Percentiles rank a stretch among this genome's conserved stretches.
Evolutionary conservation across 2,113 vertebrate genomes (phyloP).

Genomic region (Cepphus grylle): DNA sequence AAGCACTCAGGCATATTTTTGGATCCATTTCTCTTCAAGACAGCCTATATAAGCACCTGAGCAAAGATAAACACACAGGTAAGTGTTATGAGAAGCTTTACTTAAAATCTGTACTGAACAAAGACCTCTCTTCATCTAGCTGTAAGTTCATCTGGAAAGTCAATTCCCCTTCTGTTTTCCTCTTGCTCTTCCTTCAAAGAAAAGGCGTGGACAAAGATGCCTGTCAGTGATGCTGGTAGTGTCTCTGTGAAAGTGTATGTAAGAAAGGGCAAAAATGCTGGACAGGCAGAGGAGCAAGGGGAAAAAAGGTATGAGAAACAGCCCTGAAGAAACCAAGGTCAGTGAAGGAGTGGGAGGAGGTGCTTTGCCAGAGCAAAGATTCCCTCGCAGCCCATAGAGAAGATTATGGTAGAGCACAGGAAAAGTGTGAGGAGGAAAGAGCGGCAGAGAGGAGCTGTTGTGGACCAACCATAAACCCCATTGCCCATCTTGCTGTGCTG

Average conservation of each 20-base stretch:
- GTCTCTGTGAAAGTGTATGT: not conserved
- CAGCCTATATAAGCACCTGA: not conserved
- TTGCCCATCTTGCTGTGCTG: not conserved
- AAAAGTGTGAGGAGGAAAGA: not conserved
- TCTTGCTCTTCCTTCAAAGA: not conserved
- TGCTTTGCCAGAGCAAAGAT: not conserved
- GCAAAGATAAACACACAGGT: not conserved
- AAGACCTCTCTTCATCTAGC: not conserved
- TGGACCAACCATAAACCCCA: not conserved
- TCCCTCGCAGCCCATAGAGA: not conserved
- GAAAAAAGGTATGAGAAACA: not conserved
- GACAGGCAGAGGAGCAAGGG: not conserved
- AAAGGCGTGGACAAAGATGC: not conserved
- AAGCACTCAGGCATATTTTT: not conserved
- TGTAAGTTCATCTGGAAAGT: not conserved
- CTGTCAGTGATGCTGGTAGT: rapidly evolving
- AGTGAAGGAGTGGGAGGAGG: not conserved
- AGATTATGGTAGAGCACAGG: not conserved
- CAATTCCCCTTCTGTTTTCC: not conserved
- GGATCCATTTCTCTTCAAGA: not conserved
- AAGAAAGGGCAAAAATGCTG: not conserved
- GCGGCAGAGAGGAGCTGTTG: not conserved
- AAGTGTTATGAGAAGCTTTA: not conserved
- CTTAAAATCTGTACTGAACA: not conserved
- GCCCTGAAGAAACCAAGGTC: not conserved